Conservation (phyloP, 2,113 vertebrate species). For the Grantiella picta region DNA sequence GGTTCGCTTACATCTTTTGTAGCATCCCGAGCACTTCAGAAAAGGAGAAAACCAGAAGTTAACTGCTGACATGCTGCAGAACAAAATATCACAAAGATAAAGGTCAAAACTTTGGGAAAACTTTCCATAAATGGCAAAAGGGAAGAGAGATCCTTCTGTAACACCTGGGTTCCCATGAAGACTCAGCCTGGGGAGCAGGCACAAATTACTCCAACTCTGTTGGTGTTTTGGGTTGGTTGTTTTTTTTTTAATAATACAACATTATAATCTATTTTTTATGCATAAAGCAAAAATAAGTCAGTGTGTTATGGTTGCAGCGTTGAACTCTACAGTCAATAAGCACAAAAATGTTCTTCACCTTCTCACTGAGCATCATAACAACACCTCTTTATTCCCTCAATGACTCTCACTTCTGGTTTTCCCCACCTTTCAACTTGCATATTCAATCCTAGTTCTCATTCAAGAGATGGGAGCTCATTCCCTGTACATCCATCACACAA, state of each 20-base stretch:
- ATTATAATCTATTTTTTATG: neutral
- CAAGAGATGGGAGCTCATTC: neutral
- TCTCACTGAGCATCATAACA: neutral
- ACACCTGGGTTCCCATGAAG: neutral
- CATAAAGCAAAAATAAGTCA: neutral
- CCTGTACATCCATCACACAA: neutral
- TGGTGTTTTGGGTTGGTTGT: fast-evolving
- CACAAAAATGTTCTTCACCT: neutral
- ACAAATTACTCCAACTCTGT: neutral
- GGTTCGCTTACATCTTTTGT: neutral
- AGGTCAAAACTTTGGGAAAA: neutral
- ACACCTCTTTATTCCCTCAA: neutral
- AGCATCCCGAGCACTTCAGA: neutral
- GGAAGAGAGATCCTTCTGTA: neutral
- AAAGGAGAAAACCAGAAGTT: neutral
- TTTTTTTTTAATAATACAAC: too few relatives aligned
- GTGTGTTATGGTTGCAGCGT: neutral
- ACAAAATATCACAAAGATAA: neutral
- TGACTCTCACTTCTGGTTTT: neutral
- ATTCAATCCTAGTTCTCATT: neutral
- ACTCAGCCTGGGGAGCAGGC: neutral
- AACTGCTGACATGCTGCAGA: neutral
- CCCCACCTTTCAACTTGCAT: neutral
- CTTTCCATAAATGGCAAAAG: neutral
- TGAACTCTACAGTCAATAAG: neutral